A percentile compares a stretch with the other conserved stretches of the same genome.
Evolutionary conservation across 2,113 vertebrate genomes (phyloP).

Genomic region (Sula dactylatra): DNA sequence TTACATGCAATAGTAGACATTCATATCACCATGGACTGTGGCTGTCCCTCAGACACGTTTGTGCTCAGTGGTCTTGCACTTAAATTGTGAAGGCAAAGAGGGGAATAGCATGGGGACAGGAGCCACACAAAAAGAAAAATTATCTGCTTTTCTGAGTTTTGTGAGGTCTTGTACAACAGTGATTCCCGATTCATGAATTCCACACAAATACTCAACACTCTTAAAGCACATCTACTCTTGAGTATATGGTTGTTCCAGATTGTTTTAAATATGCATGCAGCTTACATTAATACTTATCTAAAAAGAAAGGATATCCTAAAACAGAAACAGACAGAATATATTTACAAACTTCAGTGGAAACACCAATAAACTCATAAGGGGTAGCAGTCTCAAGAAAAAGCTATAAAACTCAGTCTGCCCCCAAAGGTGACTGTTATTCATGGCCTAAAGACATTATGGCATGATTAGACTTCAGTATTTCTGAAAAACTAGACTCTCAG

Average conservation of each 20-base stretch:
- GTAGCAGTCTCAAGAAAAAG: neutral
- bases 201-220: neutral
- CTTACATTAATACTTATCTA: neutral
- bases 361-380: neutral
- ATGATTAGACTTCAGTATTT: neutral
- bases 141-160: neutral
- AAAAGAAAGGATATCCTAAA: neutral
- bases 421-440: neutral
- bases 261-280: neutral
- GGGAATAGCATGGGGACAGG: neutral
- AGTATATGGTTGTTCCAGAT: neutral
- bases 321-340: neutral
- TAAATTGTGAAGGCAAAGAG: neutral
- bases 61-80: neutral
- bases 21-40: neutral
- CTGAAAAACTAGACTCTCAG: neutral
- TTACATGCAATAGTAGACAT: too few species aligned
- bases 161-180: neutral
- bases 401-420: neutral
- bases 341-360: neutral
- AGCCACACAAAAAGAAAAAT: neutral
- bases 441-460: neutral
- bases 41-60: neutral
- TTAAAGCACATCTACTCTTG: neutral
- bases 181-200: neutral